phyloP scores from a whole-genome alignment of 1,140 invertebrate species.

The Caerostris darwini region DNA sequence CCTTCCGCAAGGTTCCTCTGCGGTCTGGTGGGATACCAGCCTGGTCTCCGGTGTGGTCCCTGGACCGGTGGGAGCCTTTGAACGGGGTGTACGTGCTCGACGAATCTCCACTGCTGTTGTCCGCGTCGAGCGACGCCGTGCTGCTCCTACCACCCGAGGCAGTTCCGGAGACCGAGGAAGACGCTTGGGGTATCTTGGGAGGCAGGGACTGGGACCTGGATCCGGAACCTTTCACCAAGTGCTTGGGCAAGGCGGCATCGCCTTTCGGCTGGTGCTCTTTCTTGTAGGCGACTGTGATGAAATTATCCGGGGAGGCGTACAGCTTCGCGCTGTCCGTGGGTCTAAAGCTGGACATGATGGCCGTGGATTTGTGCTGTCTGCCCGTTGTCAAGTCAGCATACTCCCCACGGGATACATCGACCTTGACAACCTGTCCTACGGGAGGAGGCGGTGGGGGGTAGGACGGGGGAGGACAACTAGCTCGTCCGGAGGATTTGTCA shows the following conservation, averaged over 20 bases:
- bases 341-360: constrained; percentile 90
- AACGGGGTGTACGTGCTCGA: constrained; percentile 63
- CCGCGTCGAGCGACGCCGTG: constrained; percentile 58
- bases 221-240: constrained; percentile 79
- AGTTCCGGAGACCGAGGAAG: constrained; percentile 67
- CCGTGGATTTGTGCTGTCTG: constrained; percentile 50
- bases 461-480: constrained; percentile 85
- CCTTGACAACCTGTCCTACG: constrained; percentile 65
- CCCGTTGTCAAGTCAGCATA: constrained; percentile 75
- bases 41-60: constrained; percentile 14
- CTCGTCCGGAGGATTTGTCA: constrained; percentile 81
- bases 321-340: constrained; percentile 91
- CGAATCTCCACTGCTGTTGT: constrained; percentile 73
- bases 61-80: constrained; percentile 62
- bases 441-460: constrained; percentile 88
- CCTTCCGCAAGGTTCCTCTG: constrained; percentile 59
- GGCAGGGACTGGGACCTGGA: constrained; percentile 81
- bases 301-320: constrained; percentile 92
- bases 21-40: neutral
- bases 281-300: constrained; percentile 89
- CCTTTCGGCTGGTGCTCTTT: constrained; percentile 50
- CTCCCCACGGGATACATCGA: constrained; percentile 70
- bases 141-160: constrained; percentile 66
- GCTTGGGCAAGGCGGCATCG: constrained; percentile 59
- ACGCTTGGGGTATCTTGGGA: constrained; percentile 68